A percentile compares a stretch with the other conserved stretches of the same genome.
phyloP scores from a whole-genome alignment of 2,113 vertebrate genomes.

The Cheirogaleus medius region DNA sequence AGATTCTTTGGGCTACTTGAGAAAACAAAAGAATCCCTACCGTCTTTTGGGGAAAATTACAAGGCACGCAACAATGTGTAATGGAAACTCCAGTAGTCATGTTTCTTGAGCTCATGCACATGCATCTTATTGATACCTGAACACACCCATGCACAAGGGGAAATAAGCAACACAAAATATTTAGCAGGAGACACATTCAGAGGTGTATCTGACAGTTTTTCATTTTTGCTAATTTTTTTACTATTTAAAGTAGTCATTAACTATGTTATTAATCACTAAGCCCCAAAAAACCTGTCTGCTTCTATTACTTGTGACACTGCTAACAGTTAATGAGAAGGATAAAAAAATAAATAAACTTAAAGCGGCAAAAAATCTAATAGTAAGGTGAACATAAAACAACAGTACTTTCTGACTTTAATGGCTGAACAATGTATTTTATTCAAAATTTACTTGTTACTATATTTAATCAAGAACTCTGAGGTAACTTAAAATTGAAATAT shows the following conservation, averaged over 20 bases:
- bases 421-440: constrained; percentile 51
- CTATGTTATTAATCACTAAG: constrained; percentile 26
- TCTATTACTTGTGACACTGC: background rate
- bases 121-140: constrained; percentile 79
- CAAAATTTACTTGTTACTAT: constrained; percentile 35
- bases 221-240: constrained; percentile 6
- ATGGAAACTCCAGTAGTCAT: constrained; percentile 73
- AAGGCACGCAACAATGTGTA: constrained; percentile 79
- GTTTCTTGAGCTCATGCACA: constrained; percentile 84
- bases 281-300: background rate
- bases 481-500: constrained; percentile 46
- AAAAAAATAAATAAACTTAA: constrained; percentile 46
- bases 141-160: constrained; percentile 76
- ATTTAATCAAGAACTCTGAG: constrained; percentile 18
- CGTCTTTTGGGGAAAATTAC: constrained; percentile 74
- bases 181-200: constrained; percentile 41
- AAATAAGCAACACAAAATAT: constrained; percentile 76
- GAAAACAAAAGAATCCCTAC: constrained; percentile 77
- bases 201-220: constrained; percentile 50
- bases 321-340: constrained; percentile 23
- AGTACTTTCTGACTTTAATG: constrained; percentile 4
- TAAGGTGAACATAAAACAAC: background rate
- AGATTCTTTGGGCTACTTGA: constrained; percentile 48
- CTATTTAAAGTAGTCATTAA: constrained; percentile 46
- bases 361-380: constrained; percentile 12